Evolutionary conservation across 2,113 vertebrate genomes (phyloP), one percentile per base, ranked within the genome.

Genomic region (Colaptes auratus): DNA sequence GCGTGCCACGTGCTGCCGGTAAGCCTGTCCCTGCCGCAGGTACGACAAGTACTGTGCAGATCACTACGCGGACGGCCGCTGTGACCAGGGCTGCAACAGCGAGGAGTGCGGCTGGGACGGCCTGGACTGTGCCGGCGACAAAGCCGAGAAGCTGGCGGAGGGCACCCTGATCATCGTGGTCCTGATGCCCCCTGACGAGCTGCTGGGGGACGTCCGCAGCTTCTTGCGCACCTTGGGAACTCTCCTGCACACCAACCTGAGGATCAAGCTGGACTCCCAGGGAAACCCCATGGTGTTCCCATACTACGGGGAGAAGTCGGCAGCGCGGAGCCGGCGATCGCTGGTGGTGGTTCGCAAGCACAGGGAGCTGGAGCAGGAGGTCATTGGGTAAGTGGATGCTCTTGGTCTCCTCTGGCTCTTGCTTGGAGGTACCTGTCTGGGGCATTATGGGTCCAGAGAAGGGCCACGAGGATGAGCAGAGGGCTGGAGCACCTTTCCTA

Each of bases 51-150:
- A 99, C 96, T 99, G 99, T 17, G 98, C 98, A 1, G 99, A 99
- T 85, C 99, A 99, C 97, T 99, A 98, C 5, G 97, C 94, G 10
- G 98, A 99, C 21, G 97, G 95, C 33, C 97, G 97, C 70, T 99
- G 99, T 36, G 99, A 99, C 97, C 97, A 98, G 95, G 99, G 99
- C 63, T 99, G 99, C 95, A 98, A 99, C 90, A 99, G 96, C 0
- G 98, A 98, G 95, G 99, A 98, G 64, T 99, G 99, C 14, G 99
- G 98, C 97, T 99, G 99, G 99, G 99, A 99, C 0, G 99, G 99
- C 18, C 97, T 99, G 95, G 99, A 99, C 97, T 99, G 99, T 17
- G 98, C 98, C 2, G 42, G 35, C 0, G 97, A 98, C 90, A 97
- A 86, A n/a, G 97, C 98, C 0, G 93, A 99, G 88, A 98, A 98